Percentiles rank a stretch among this genome's conserved stretches.
phyloP scores from a whole-genome alignment of 2,888 invertebrate genomes.

The Alloscopus bannaensis region DNA sequence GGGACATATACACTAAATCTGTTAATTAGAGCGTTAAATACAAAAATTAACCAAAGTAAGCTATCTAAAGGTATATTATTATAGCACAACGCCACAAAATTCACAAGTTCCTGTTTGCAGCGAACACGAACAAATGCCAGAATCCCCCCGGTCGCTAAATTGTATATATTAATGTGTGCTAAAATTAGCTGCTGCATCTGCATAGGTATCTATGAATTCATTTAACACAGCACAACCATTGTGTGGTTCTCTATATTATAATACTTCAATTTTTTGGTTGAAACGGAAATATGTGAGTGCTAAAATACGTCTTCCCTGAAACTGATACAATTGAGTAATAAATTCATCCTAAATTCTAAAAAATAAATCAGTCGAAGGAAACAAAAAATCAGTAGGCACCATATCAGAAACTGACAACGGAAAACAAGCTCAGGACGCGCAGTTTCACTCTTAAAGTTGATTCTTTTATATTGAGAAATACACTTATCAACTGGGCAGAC shows the following conservation, averaged over 20 bases:
- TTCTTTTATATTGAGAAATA: too few species aligned
- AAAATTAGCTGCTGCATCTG: conserved; percentile 15
- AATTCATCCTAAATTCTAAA: conserved; percentile 8
- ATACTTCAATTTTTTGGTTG: conserved; percentile 21
- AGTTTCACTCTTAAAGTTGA: too few species aligned
- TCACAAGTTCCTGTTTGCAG: not conserved
- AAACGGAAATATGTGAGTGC: conserved; percentile 7
- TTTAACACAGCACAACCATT: conserved; percentile 35
- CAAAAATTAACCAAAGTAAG: too few species aligned
- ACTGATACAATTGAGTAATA: conserved; percentile 16
- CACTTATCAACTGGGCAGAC: conserved; percentile 25
- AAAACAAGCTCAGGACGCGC: conserved; percentile 56
- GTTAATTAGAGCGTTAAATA: too few species aligned
- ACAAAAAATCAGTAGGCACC: conserved; percentile 34
- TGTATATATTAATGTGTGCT: too few species aligned
- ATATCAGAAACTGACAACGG: conserved; percentile 36
- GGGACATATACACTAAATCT: too few species aligned
- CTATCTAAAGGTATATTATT: too few species aligned
- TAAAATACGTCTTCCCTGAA: conserved; percentile 2
- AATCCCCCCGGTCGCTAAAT: not conserved
- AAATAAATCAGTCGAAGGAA: conserved; percentile 2
- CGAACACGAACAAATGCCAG: not conserved
- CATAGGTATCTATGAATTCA: not conserved
- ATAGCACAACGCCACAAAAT: conserved; percentile 42
- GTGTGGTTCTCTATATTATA: conserved; percentile 11